These are phyloP conservation scores for Icerya purchasi DNA, from an alignment of 2,888 invertebrate genomes.

Conservation along the genomic window DNA sequence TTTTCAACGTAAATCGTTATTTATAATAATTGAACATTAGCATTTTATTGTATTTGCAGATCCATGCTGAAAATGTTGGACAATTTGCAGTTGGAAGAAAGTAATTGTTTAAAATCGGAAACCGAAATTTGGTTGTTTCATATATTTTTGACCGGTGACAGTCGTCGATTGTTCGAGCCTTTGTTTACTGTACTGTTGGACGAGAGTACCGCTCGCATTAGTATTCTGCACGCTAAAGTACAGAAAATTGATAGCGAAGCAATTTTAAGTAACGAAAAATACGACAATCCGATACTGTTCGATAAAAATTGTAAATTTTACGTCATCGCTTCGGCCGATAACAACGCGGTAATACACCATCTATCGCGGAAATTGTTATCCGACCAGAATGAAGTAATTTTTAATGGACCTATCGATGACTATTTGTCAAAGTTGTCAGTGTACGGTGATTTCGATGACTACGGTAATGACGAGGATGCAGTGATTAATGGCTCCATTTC, in stretches of 20 bases:
- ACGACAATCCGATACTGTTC: slow-evolving; percentile 22
- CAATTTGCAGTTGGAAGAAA: slow-evolving; percentile 36
- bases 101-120: slow-evolving; percentile 36
- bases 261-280: slow-evolving; percentile 23
- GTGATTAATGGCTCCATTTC: background rate
- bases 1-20: too few species aligned
- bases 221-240: slow-evolving; percentile 49
- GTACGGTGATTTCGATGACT: background rate
- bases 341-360: slow-evolving; percentile 23
- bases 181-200: slow-evolving; percentile 50
- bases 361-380: slow-evolving; percentile 4
- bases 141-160: slow-evolving; percentile 49
- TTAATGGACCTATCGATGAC: background rate
- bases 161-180: slow-evolving; percentile 55
- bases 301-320: slow-evolving; percentile 44
- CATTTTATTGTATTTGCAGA: too few species aligned
- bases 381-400: background rate
- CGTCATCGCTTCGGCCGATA: slow-evolving; percentile 61
- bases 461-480: background rate
- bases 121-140: slow-evolving; percentile 57
- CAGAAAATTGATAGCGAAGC: slow-evolving; percentile 20
- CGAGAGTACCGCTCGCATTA: slow-evolving; percentile 56
- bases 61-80: slow-evolving; percentile 51
- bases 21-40: too few species aligned
- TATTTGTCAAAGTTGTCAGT: background rate